These are phyloP conservation scores for Drosophila dives DNA, from an alignment of 2,888 invertebrate genomes.

Conservation along the genomic window DNA sequence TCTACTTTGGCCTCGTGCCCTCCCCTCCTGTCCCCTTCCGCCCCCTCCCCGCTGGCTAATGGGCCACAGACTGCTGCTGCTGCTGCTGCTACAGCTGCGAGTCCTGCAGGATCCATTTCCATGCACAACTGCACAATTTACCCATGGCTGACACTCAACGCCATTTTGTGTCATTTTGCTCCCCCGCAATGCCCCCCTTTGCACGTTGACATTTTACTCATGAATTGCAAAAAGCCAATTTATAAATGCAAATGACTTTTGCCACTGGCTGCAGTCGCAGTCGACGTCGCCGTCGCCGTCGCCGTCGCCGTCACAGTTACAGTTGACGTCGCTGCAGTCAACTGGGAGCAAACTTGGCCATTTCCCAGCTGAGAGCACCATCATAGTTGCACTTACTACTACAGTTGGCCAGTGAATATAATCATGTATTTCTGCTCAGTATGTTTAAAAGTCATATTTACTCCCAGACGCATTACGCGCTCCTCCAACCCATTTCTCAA, in stretches of 20 bases:
- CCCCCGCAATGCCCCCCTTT: neutral
- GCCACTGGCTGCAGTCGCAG: constrained; percentile 56
- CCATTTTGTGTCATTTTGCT: constrained; percentile 41
- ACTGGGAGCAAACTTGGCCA: constrained; percentile 22
- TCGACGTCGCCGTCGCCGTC: constrained; percentile 21
- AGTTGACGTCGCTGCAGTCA: neutral
- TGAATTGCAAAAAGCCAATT: constrained; percentile 80
- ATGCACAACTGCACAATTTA: constrained; percentile 74
- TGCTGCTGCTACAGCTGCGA: constrained; percentile 12
- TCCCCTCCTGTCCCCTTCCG: neutral
- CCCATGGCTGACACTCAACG: constrained; percentile 53
- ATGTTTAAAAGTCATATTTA: constrained; percentile 18
- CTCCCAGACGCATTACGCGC: neutral
- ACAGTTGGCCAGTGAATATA: constrained; percentile 13
- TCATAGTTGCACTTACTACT: constrained; percentile 1
- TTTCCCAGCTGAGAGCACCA: constrained; percentile 1
- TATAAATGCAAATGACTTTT: constrained; percentile 80
- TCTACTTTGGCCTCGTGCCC: neutral
- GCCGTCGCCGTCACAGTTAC: constrained; percentile 2
- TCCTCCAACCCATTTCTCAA: neutral
- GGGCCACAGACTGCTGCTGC: constrained; percentile 42
- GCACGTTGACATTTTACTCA: constrained; percentile 67
- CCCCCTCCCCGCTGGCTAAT: constrained; percentile 45
- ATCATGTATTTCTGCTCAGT: neutral
- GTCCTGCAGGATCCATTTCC: constrained; percentile 73